These are phyloP conservation scores for Nothobranchius kuhntae DNA, from an alignment of 2,113 vertebrate species.

Conservation along the genomic window DNA sequence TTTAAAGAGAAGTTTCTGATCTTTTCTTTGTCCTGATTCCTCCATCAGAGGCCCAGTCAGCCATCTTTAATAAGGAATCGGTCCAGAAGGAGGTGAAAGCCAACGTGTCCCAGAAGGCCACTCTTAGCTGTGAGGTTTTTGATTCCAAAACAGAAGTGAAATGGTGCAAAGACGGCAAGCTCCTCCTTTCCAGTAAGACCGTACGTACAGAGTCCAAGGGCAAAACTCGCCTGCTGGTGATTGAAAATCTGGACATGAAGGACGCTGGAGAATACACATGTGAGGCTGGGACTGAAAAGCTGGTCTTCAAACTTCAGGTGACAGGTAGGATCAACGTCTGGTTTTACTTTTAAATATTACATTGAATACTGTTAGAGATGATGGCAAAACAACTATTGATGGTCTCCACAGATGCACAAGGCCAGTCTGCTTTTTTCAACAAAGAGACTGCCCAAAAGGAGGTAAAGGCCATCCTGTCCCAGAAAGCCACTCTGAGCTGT, in stretches of 20 bases:
- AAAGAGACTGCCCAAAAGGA: slow-evolving; percentile 78
- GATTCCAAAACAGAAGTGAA: slow-evolving; percentile 78
- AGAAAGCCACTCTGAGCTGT: slow-evolving; percentile 76
- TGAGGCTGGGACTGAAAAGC: slow-evolving; percentile 78
- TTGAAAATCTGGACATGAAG: slow-evolving; percentile 81
- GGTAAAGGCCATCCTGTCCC: slow-evolving; percentile 66
- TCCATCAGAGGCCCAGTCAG: slow-evolving; percentile 24
- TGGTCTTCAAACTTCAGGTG: slow-evolving; percentile 56
- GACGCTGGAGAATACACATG: slow-evolving; percentile 83
- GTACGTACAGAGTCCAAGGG: slow-evolving; percentile 73
- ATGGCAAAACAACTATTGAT: background rate
- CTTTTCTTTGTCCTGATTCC: background rate
- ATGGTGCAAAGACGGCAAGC: slow-evolving; percentile 85
- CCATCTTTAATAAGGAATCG: slow-evolving; percentile 70
- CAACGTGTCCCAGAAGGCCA: slow-evolving; percentile 62
- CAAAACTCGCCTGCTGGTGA: slow-evolving; percentile 70
- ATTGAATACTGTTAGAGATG: background rate
- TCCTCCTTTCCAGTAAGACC: slow-evolving; percentile 70
- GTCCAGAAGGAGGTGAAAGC: slow-evolving; percentile 78
- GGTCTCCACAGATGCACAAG: slow-evolving; percentile 1
- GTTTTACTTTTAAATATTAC: background rate
- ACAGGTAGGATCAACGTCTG: slow-evolving; percentile 31
- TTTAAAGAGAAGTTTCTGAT: slow-evolving; percentile 9
- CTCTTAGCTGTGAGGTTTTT: slow-evolving; percentile 78
- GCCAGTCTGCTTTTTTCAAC: slow-evolving; percentile 14